These are phyloP conservation scores for Apteryx owenii DNA, from an alignment of 2,113 vertebrate genomes.

Conservation along the genomic window DNA sequence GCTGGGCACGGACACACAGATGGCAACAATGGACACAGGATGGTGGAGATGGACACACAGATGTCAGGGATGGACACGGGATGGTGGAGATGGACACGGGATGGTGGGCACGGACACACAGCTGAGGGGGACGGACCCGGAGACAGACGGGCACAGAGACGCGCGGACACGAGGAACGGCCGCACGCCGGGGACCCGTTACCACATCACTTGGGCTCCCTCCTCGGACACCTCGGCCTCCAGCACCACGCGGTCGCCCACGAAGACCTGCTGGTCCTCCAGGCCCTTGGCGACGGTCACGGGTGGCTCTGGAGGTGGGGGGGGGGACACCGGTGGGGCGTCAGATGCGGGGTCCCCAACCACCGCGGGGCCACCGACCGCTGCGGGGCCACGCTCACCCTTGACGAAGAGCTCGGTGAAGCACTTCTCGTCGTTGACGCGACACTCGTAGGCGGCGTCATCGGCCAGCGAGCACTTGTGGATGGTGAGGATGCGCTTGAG, in stretches of 20 bases:
- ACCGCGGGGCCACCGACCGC: not conserved
- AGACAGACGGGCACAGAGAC: not conserved
- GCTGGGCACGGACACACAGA: too few relatives aligned
- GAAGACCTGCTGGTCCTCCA: constrained; percentile 89
- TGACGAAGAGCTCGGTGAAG: constrained; percentile 89
- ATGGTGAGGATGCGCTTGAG: constrained; percentile 88
- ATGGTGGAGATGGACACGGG: too few relatives aligned
- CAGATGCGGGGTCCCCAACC: not conserved
- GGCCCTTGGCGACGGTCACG: constrained; percentile 81
- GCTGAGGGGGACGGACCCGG: too few relatives aligned
- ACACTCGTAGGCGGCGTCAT: constrained; percentile 89
- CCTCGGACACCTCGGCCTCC: constrained; percentile 89
- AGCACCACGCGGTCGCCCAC: constrained; percentile 90
- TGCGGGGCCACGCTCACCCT: constrained; percentile 73
- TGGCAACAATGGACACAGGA: not conserved
- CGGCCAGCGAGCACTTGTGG: constrained; percentile 89
- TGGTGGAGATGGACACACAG: not conserved
- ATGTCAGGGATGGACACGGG: too few relatives aligned
- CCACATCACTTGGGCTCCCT: constrained; percentile 90
- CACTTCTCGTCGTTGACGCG: constrained; percentile 86
- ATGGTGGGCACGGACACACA: too few relatives aligned
- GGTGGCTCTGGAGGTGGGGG: constrained; percentile 82
- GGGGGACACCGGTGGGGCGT: not conserved
- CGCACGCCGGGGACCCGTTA: constrained; percentile 42
- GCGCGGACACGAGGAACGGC: not conserved